Conservation (phyloP, 2,113 vertebrate species). For the Plotosus lineatus region DNA sequence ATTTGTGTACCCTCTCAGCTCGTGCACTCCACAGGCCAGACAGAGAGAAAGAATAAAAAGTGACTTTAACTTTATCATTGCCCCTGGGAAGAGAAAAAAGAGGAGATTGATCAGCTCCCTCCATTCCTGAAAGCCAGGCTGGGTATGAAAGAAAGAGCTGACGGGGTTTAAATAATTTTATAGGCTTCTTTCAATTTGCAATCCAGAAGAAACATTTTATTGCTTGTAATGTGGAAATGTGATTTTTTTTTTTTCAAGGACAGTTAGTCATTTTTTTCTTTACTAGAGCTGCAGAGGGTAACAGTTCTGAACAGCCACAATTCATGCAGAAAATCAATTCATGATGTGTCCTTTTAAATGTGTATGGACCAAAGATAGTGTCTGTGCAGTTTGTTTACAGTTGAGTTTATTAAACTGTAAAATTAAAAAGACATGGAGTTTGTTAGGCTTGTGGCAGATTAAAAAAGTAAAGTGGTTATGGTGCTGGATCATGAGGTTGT, state of each 20-base stretch:
- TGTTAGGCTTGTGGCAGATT: background rate
- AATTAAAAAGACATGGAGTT: background rate
- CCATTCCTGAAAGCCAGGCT: slow-evolving; percentile 24
- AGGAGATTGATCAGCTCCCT: slow-evolving; percentile 35
- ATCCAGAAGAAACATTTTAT: slow-evolving; percentile 9
- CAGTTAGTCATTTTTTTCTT: background rate
- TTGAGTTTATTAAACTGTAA: background rate
- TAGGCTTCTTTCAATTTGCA: slow-evolving; percentile 11
- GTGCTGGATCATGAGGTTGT: too few relatives aligned
- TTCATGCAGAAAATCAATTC: background rate
- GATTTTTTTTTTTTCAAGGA: slow-evolving; percentile 11
- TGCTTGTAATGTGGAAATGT: slow-evolving; percentile 17
- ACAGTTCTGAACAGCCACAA: background rate
- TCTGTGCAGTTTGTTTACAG: background rate
- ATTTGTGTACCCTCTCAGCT: slow-evolving; percentile 55
- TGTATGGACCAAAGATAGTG: background rate
- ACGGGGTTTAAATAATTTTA: slow-evolving; percentile 31
- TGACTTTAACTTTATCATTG: slow-evolving; percentile 31
- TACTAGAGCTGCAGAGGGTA: background rate
- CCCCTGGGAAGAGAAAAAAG: slow-evolving; percentile 35
- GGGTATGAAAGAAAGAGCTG: slow-evolving; percentile 29
- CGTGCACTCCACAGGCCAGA: slow-evolving; percentile 24
- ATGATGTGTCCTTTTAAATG: background rate
- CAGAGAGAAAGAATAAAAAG: background rate
- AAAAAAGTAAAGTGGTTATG: background rate